Evolutionary conservation across 2,888 invertebrate genomes (phyloP).

Genomic region (Brachynemurus nebulosus): DNA sequence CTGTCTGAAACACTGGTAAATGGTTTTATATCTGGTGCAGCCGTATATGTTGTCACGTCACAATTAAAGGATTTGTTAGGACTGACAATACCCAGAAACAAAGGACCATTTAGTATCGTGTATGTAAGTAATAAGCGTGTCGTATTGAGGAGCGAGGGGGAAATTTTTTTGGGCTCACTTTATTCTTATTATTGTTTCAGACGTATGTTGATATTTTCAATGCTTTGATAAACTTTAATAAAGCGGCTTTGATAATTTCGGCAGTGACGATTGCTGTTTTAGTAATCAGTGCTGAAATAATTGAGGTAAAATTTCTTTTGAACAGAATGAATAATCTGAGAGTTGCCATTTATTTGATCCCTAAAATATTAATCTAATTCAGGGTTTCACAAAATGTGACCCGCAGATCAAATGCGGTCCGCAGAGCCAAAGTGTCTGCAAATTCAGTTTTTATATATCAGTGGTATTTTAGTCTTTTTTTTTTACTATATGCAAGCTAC

Average conservation of each 20-base stretch:
- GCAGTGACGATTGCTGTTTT: slow-evolving; percentile 43
- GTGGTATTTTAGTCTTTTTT: no score
- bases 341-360: slow-evolving; percentile 3
- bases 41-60: slow-evolving; percentile 54
- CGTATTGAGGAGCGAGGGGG: no score
- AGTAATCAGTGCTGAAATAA: slow-evolving; percentile 45
- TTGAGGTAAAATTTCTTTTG: slow-evolving; percentile 37
- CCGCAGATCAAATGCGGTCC: no score
- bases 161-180: no score
- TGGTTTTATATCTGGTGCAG: slow-evolving; percentile 60
- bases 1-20: slow-evolving; percentile 52
- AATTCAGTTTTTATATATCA: no score
- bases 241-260: slow-evolving; percentile 47
- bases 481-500: no score
- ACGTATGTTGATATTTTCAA: slow-evolving; percentile 43
- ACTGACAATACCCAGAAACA: slow-evolving; percentile 37
- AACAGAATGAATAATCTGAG: slow-evolving; percentile 4
- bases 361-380: no score
- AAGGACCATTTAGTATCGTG: slow-evolving; percentile 44
- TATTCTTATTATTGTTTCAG: slow-evolving; percentile 26
- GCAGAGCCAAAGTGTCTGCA: no score
- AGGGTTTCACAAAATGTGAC: no score
- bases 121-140: slow-evolving; percentile 31
- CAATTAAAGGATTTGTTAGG: slow-evolving; percentile 51
- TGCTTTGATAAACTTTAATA: slow-evolving; percentile 41